Evolutionary conservation across 2,113 vertebrate genomes (phyloP).

Genomic region (Hymenochirus boettgeri): DNA sequence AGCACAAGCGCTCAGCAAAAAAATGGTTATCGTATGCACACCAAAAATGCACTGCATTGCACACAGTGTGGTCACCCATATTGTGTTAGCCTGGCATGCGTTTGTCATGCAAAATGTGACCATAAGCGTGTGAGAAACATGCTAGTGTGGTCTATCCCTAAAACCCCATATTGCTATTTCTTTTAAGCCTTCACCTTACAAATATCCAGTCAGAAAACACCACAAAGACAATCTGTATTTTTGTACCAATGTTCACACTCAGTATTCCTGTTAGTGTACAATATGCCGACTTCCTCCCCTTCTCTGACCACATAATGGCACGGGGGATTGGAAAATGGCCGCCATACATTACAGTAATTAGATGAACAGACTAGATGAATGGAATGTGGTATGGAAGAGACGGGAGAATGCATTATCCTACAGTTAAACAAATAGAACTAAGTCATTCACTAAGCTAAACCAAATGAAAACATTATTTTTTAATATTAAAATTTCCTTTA

Average conservation of each 20-base stretch:
- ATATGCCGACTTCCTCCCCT: not conserved
- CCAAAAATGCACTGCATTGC: no score
- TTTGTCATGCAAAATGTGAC: no score
- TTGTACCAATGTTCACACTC: not conserved
- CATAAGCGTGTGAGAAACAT: no score
- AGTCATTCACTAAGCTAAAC: not conserved
- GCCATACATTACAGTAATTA: slow-evolving; percentile 20
- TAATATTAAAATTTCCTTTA: slow-evolving; percentile 16
- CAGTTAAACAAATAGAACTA: slow-evolving; percentile 10
- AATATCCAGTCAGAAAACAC: no score
- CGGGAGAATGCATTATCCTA: slow-evolving; percentile 25
- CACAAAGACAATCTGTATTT: no score
- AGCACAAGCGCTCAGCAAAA: no score
- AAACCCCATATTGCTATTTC: no score
- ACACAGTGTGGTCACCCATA: no score
- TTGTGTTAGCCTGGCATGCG: no score
- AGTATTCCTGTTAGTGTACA: slow-evolving; percentile 3
- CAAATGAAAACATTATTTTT: slow-evolving; percentile 31
- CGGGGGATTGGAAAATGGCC: slow-evolving; percentile 13
- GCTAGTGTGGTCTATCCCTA: no score
- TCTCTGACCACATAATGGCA: slow-evolving; percentile 10
- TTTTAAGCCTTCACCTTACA: no score
- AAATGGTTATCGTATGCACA: no score
- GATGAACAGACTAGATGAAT: slow-evolving; percentile 18
- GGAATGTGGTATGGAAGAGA: slow-evolving; percentile 17